Percentiles rank a stretch among this genome's conserved stretches.
Conservation (phyloP, 2,113 vertebrate genomes). For the Dipodomys spectabilis region DNA sequence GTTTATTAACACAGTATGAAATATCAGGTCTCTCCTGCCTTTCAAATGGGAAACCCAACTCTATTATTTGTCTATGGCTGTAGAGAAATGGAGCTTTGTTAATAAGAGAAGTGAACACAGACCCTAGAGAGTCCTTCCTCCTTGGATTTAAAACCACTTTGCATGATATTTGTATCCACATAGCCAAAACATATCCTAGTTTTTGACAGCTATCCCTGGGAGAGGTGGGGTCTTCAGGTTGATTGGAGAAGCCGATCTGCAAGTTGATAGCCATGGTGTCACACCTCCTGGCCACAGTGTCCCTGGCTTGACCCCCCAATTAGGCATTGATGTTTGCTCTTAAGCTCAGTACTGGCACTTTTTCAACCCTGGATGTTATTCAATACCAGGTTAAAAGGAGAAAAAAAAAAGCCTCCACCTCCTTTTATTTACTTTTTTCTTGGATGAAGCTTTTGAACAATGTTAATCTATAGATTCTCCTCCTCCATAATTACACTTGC, state of each 20-base stretch:
- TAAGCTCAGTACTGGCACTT: slow-evolving; percentile 72
- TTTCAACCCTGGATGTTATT: slow-evolving; percentile 81
- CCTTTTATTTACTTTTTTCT: slow-evolving; percentile 72
- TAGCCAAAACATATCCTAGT: neutral
- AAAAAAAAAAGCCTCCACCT: slow-evolving; percentile 56
- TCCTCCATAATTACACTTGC: slow-evolving; percentile 87
- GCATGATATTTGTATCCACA: neutral
- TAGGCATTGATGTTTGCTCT: slow-evolving; percentile 61
- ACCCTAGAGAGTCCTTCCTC: neutral
- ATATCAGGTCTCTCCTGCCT: neutral
- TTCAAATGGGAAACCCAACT: slow-evolving; percentile 25
- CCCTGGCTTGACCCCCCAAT: slow-evolving; percentile 71
- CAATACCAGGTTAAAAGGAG: slow-evolving; percentile 80
- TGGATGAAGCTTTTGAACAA: slow-evolving; percentile 66
- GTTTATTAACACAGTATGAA: neutral
- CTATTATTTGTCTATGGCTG: neutral
- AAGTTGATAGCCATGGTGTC: slow-evolving; percentile 42
- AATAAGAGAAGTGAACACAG: neutral
- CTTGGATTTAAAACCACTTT: slow-evolving; percentile 16
- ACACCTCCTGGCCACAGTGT: slow-evolving; percentile 25
- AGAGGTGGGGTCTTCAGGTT: neutral
- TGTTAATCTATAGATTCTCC: slow-evolving; percentile 82
- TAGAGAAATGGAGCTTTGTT: slow-evolving; percentile 29
- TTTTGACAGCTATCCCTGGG: neutral
- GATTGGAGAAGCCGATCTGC: neutral